Base-by-base conservation (phyloP, 1,140 invertebrate genomes). In the Pseudomyrmex sp. region DNA sequence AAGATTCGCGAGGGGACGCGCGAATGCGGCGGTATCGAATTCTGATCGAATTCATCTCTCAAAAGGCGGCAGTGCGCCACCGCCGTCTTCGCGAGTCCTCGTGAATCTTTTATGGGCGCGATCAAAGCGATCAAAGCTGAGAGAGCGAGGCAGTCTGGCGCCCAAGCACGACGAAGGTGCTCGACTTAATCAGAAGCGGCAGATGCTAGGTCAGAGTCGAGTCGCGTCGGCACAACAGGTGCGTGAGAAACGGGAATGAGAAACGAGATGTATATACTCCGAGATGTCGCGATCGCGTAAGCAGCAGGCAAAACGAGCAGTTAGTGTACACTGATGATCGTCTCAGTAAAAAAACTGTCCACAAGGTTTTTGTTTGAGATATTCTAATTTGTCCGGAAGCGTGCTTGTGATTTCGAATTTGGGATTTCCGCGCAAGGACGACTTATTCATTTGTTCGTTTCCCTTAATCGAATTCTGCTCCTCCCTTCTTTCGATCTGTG, bases 121-220 rank as follows among this genome's bases (percentile, higher is more conserved):
- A 35, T 87, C 87, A 85, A 87, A 88, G 86, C 66, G 87, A 85
- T 88, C 87, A 88, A 88, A 88, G 87, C 86, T 59, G 50, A 54
- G 48, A 56, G 20, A 77, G 61, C 12, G 18, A 56, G 52, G 52
- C n/a, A 61, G 44, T 48, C 50, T 50, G 82, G n/a, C 58, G 77
- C 83, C 46, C 3, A 73, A 48, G 44, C 66, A 66, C 44, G 3
- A 66, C 44, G 3, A 76, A 54, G 46, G 26, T 65, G 75, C 20
- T 70, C 76, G 76, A 72, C 54, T 70, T 80, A 72, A 80, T 80
- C 66, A 35, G 72, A 80, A 80, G 76, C 69, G 20, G 54, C 65
- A 69, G 69, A 69, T 63, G 65, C 65, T 44, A 26, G 75, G 2
- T 58, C 54, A n/a, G 35, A 70, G 20, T 69, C 54, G 52, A 79